These are phyloP conservation scores for Macroteleia sp. DNA, from an alignment of 2,888 invertebrate species.

Conservation along the genomic window DNA sequence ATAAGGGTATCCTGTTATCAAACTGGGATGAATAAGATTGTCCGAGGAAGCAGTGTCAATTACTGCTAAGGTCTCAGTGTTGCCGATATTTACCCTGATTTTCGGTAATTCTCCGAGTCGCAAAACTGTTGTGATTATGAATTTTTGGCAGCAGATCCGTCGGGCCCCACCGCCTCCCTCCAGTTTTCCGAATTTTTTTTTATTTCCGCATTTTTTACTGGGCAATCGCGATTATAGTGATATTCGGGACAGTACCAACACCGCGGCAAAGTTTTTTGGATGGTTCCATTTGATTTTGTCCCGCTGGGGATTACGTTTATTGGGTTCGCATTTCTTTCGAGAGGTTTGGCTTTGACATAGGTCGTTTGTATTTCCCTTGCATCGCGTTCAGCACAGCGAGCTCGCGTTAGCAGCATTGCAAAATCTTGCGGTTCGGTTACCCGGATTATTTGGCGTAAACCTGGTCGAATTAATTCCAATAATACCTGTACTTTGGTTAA, in stretches of 20 bases:
- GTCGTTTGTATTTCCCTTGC: too few species aligned
- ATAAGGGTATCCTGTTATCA: too few species aligned
- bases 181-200: slow-evolving; percentile 8
- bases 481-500: background rate
- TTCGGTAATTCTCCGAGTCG: background rate
- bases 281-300: background rate
- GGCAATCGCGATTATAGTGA: slow-evolving; percentile 25
- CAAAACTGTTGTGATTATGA: background rate
- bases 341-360: background rate
- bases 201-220: background rate
- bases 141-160: slow-evolving; percentile 1
- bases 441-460: background rate
- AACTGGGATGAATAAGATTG: slow-evolving; percentile 5
- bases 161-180: background rate
- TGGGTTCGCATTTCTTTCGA: background rate
- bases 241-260: slow-evolving; percentile 26
- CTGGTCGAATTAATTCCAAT: background rate
- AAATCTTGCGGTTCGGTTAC: too few species aligned
- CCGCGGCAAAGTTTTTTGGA: background rate
- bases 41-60: slow-evolving; percentile 17
- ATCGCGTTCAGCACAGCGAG: too few species aligned
- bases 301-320: too few species aligned
- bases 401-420: too few species aligned
- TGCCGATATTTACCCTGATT: background rate
- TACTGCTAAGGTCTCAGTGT: background rate